Evolutionary conservation across 2,888 invertebrate species (phyloP).

Genomic region (Lamellibrachia satsuma): DNA sequence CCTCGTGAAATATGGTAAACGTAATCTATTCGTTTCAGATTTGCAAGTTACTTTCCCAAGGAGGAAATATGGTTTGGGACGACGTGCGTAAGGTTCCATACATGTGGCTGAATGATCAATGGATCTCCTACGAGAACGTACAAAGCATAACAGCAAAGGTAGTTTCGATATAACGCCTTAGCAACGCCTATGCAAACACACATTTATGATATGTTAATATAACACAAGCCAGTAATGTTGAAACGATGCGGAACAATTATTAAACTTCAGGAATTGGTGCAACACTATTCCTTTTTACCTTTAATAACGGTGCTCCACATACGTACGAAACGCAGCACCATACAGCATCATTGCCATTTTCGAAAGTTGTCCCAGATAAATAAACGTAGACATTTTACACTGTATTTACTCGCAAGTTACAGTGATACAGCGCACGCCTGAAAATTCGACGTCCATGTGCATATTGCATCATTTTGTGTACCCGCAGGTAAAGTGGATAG

Average conservation of each 20-base stretch:
- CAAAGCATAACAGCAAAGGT: background rate
- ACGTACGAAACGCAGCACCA: too few relatives aligned
- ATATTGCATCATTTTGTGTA: background rate
- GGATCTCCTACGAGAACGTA: background rate
- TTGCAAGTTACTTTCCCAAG: background rate
- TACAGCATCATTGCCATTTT: too few relatives aligned
- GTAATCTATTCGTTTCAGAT: background rate
- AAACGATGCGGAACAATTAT: too few relatives aligned
- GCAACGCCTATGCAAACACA: background rate
- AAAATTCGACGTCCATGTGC: background rate
- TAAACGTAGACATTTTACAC: background rate
- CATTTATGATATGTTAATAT: too few relatives aligned
- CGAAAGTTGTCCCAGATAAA: too few relatives aligned
- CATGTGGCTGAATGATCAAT: background rate
- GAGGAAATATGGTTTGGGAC: background rate
- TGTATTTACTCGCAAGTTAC: background rate
- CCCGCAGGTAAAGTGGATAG: background rate
- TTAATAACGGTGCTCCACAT: too few relatives aligned
- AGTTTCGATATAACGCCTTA: background rate
- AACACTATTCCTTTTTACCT: too few relatives aligned
- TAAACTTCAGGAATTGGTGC: too few relatives aligned
- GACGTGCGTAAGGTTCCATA: background rate
- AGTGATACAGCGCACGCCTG: background rate
- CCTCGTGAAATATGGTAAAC: background rate
- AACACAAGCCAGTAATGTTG: too few relatives aligned